phyloP scores from a whole-genome alignment of 2,888 invertebrate species.

The Germaria angustata region DNA sequence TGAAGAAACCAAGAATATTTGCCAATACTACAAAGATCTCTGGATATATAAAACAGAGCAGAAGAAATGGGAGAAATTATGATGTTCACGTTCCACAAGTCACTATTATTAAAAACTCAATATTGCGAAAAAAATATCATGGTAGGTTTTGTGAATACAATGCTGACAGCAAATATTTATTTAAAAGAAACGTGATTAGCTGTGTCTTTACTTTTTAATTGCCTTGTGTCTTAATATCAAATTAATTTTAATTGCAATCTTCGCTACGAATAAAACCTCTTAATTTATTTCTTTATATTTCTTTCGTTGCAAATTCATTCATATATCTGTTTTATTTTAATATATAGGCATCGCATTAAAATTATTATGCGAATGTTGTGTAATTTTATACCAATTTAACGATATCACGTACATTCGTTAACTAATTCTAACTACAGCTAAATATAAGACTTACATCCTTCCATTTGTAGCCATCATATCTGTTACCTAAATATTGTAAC shows the following conservation, averaged over 20 bases:
- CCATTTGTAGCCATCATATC: slow-evolving; percentile 27
- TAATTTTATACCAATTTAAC: slow-evolving; percentile 77
- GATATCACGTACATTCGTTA: slow-evolving; percentile 79
- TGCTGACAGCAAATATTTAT: no score
- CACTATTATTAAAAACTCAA: no score
- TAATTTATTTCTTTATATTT: not conserved
- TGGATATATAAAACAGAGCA: no score
- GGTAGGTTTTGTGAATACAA: no score
- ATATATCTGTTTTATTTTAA: not conserved
- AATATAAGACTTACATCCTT: slow-evolving; percentile 68
- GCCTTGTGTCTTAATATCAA: not conserved
- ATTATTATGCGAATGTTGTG: slow-evolving; percentile 76
- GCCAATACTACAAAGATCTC: no score
- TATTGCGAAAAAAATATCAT: no score
- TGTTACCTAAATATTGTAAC: not conserved
- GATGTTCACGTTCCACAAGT: no score
- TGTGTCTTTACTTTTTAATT: not conserved
- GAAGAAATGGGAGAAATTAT: no score
- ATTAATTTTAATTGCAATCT: slow-evolving; percentile 35
- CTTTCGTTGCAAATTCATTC: not conserved
- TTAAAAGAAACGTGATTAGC: not conserved
- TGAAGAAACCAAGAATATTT: no score
- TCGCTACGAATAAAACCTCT: not conserved
- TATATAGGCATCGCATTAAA: slow-evolving; percentile 68
- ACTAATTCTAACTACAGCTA: slow-evolving; percentile 79